Conservation (phyloP, 1,140 invertebrate genomes). For the Euwallacea fornicatus region DNA sequence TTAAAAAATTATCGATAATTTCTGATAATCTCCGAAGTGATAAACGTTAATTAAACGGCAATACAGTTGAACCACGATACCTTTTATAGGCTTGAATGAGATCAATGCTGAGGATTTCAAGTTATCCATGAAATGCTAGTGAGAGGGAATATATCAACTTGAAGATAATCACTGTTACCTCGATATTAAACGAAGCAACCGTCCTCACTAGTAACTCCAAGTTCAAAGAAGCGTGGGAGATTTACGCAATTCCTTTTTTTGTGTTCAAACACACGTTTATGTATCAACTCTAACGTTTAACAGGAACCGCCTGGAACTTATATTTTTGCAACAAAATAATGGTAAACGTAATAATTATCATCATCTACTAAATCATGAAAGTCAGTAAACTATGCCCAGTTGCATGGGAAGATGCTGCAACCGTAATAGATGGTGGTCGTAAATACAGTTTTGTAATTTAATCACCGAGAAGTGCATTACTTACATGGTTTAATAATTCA, state of each 20-base stretch:
- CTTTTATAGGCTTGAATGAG: constrained; percentile 13
- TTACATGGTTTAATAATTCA: constrained; percentile 9
- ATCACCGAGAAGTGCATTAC: neutral
- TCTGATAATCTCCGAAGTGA: neutral
- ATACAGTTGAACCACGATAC: neutral
- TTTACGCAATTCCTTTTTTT: too few relatives aligned
- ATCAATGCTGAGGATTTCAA: constrained; percentile 28
- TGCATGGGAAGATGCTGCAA: too few relatives aligned
- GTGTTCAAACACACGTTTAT: too few relatives aligned
- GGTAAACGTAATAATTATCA: too few relatives aligned
- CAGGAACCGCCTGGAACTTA: too few relatives aligned
- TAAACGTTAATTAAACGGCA: neutral
- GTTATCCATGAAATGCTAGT: constrained; percentile 16
- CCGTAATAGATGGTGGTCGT: neutral
- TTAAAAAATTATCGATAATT: too few relatives aligned
- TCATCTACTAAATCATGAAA: too few relatives aligned
- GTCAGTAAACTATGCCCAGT: too few relatives aligned
- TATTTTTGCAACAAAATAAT: too few relatives aligned
- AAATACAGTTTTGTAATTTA: constrained; percentile 7
- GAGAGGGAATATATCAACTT: constrained; percentile 10
- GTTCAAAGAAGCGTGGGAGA: too few relatives aligned
- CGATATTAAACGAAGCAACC: neutral
- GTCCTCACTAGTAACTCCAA: too few relatives aligned
- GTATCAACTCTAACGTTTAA: too few relatives aligned
- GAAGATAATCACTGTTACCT: neutral